Evolutionary conservation across 2,888 invertebrate species (phyloP).

Genomic region (Polyploca ridens): DNA sequence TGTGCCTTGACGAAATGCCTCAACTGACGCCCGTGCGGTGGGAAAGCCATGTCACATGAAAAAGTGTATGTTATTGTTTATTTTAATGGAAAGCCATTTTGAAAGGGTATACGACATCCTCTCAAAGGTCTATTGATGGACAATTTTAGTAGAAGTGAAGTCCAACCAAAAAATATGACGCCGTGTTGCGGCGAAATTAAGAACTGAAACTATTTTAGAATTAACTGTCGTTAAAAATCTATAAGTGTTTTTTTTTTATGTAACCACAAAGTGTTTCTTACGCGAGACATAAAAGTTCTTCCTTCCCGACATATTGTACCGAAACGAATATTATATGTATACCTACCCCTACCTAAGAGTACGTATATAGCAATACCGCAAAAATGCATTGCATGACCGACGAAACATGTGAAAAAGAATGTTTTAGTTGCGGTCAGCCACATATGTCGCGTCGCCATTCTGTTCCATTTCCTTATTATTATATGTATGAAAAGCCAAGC

Average conservation of each 20-base stretch:
- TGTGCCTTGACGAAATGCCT: constrained; percentile 45
- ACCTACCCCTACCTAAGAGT: no score
- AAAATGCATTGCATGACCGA: constrained; percentile 7
- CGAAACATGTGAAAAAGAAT: constrained; percentile 2
- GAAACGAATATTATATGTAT: background rate
- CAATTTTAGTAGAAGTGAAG: no score
- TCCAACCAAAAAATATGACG: no score
- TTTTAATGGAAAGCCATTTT: background rate
- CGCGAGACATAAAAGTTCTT: no score
- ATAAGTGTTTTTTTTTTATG: no score
- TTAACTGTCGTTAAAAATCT: no score
- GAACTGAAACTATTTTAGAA: no score
- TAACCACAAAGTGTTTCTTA: no score
- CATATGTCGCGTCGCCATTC: background rate
- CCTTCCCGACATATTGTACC: background rate
- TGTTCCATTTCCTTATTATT: constrained; percentile 5
- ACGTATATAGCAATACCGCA: background rate
- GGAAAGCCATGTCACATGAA: constrained; percentile 10
- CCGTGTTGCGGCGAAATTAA: no score
- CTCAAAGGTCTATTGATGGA: no score
- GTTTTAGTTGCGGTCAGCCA: constrained; percentile 4
- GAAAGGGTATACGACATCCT: background rate
- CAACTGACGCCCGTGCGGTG: constrained; percentile 10
- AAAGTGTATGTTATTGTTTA: constrained; percentile 4
- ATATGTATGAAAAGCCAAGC: background rate